These are phyloP conservation scores for Pteria penguin DNA, from an alignment of 2,888 invertebrate genomes.

Conservation along the genomic window DNA sequence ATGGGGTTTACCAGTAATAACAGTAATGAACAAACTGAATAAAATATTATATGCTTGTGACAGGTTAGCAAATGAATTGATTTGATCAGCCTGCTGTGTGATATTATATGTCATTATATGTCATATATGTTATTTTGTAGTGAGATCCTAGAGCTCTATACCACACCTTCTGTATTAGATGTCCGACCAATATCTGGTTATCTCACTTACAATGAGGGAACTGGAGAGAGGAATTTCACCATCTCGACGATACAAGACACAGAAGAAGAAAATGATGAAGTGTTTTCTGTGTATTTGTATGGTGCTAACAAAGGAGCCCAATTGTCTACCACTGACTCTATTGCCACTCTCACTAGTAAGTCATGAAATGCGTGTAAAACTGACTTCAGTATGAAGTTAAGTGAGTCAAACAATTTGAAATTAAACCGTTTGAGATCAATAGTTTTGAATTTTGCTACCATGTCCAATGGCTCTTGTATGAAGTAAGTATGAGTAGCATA, in stretches of 20 bases:
- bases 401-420: too few species aligned
- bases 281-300: constrained; percentile 72
- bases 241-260: constrained; percentile 70
- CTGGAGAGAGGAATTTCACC: constrained; percentile 50
- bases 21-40: too few species aligned
- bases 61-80: too few species aligned
- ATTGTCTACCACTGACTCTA: constrained; percentile 62
- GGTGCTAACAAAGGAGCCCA: constrained; percentile 72
- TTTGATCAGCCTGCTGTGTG: too few species aligned
- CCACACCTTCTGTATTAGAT: constrained; percentile 66
- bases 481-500: too few species aligned
- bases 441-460: too few species aligned
- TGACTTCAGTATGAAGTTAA: too few species aligned
- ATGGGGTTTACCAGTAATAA: too few species aligned
- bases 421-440: too few species aligned
- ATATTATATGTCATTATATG: neutral
- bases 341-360: constrained; percentile 74
- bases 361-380: too few species aligned
- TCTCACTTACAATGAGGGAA: constrained; percentile 62
- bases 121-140: constrained; percentile 60
- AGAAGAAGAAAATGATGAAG: constrained; percentile 75
- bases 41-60: too few species aligned
- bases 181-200: constrained; percentile 74
- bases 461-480: too few species aligned
- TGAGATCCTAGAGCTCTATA: constrained; percentile 69